Evolutionary conservation across 2,888 invertebrate species (phyloP).

Genomic region (Hypena proboscidalis): DNA sequence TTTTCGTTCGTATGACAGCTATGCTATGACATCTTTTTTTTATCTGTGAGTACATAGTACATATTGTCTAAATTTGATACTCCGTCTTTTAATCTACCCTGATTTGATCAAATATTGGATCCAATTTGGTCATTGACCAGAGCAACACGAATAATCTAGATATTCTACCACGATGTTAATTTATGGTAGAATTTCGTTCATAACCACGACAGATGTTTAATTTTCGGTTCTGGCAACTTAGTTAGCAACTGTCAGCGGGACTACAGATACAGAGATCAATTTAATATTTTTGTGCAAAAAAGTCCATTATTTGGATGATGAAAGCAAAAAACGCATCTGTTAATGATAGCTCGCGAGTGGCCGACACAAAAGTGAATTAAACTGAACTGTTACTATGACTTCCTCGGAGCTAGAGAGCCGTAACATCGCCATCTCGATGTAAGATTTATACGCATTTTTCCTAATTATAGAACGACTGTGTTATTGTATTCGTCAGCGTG

Average conservation of each 20-base stretch:
- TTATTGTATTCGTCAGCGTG: slow-evolving; percentile 51
- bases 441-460: slow-evolving; percentile 67
- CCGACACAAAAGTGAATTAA: slow-evolving; percentile 59
- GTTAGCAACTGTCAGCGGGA: slow-evolving; percentile 34
- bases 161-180: too few relatives aligned
- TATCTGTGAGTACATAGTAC: too few relatives aligned
- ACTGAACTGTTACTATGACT: slow-evolving; percentile 66
- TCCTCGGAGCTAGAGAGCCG: slow-evolving; percentile 80
- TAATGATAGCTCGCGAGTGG: slow-evolving; percentile 63
- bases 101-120: too few relatives aligned
- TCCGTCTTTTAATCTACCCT: too few relatives aligned
- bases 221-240: slow-evolving; percentile 22
- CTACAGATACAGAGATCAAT: slow-evolving; percentile 42
- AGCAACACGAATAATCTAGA: too few relatives aligned
- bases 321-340: slow-evolving; percentile 71
- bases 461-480: slow-evolving; percentile 64
- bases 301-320: slow-evolving; percentile 73
- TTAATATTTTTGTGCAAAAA: slow-evolving; percentile 70
- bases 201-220: slow-evolving; percentile 3
- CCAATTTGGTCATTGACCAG: too few relatives aligned
- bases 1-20: slow-evolving; percentile 9
- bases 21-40: not conserved
- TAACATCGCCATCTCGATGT: slow-evolving; percentile 80
- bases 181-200: too few relatives aligned
- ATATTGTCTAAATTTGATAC: too few relatives aligned